Evolutionary conservation across 2,888 invertebrate genomes (phyloP), one percentile per base, ranked within the genome.

Genomic region (Macrosoma leucophasiata): DNA sequence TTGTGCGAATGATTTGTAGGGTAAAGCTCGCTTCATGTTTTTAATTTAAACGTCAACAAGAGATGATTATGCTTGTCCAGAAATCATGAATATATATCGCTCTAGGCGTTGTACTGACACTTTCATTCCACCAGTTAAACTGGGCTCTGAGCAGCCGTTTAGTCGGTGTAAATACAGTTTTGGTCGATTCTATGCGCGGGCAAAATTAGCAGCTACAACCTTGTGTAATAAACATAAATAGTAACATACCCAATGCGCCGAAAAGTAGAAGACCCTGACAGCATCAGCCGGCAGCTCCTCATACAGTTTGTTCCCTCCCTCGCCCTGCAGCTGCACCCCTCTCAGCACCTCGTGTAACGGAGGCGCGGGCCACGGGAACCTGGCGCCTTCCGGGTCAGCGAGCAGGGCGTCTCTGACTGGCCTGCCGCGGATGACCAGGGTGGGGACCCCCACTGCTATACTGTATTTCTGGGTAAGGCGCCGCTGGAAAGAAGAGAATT

Each of bases 181-280:
- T n/a, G n/a, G n/a, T n/a, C n/a, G n/a, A n/a, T n/a, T n/a, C n/a
- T n/a, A n/a, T n/a, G n/a, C n/a, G n/a, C n/a, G n/a, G n/a, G n/a
- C n/a, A n/a, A n/a, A n/a, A n/a, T n/a, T n/a, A n/a, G n/a, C n/a
- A n/a, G n/a, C n/a, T n/a, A n/a, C n/a, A n/a, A n/a, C n/a, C n/a
- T n/a, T n/a, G n/a, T n/a, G n/a, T n/a, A 23, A 9, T 7, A 24
- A 13, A 6, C n/a, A 26, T 23, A n/a, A n/a, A n/a, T 18, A 12
- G 11, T 7, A 12, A 68, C 87, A 84, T 74, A 95, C 95, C 95
- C 95, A 95, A 67, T 94, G 91, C 11, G 95, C 95, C 36, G 94
- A 93, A 69, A 95, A 95, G 64, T 94, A 94, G 54, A 95, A 89
- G 21, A 92, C 94, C 55, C 90, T 89, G 32, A 92, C 86, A 1